Evolutionary conservation across 2,888 invertebrate genomes (phyloP), one percentile per base, ranked within the genome.

Genomic region (Pachymerium ferrugineum): DNA sequence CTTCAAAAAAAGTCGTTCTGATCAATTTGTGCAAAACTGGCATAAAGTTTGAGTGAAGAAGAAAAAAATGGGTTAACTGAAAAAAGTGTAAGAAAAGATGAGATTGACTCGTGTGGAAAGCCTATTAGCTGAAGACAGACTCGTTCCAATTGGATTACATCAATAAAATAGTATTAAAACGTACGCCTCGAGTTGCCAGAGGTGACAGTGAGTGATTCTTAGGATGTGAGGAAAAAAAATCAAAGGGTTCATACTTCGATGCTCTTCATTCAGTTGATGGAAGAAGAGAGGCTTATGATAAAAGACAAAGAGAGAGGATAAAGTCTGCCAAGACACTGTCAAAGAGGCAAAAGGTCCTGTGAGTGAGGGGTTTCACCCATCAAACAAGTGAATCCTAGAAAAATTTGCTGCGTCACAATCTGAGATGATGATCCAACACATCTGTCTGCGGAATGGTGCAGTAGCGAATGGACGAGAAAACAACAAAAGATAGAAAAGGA

Each of bases 351-450:
- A 47, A 47, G 47, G 47, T 47, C 47, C 19, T 47, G 22, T 19
- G 22, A 22, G 47, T 47, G 47, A 47, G 47, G 47, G 47, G 3
- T 47, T n/a, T n/a, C n/a, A 10, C 19, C 47, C 47, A 47, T 47
- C 47, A 47, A 47, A 47, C 47, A 47, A 22, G n/a, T n/a, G n/a
- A n/a, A 47, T 16, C 14, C 38, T 16, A 4, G 38, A 22, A 47
- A 47, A 47, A 16, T 47, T 47, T 47, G 47, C 47, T 47, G 47
- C 47, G 47, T 47, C 47, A 47, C 47, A 47, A 22, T 22, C 47
- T 47, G 47, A 47, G 47, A 47, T 47, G 47, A 47, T 47, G 47
- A 47, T 47, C 47, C 47, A 47, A 22, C 47, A 47, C 47, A 47
- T 47, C 47, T 47, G 47, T 47, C 47, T 47, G 4, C 19, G 22